phyloP scores from a whole-genome alignment of 35 echinoderm and acorn worm species.

The Acanthaster planci region DNA sequence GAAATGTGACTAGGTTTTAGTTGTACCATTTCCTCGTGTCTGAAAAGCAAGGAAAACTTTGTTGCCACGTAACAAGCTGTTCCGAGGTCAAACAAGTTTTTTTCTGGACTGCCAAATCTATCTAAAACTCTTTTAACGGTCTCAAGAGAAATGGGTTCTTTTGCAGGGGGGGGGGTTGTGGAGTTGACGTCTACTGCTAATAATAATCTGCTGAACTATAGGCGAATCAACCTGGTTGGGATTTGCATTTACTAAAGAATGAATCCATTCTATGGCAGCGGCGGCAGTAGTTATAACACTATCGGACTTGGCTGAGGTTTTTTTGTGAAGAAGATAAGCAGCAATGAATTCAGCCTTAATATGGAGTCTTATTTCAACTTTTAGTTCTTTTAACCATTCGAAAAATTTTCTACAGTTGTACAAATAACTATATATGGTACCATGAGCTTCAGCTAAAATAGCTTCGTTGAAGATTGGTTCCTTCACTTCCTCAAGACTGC shows the following conservation, averaged over 20 bases:
- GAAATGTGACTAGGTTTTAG: no score
- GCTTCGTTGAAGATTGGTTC: no score
- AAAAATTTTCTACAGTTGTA: background rate
- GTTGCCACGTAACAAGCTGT: background rate
- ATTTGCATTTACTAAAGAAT: background rate
- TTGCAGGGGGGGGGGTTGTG: background rate
- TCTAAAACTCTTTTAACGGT: background rate
- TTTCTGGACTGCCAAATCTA: background rate
- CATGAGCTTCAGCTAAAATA: background rate
- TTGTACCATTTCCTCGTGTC: no score
- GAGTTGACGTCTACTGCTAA: background rate
- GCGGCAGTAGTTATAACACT: background rate
- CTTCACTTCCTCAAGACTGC: background rate
- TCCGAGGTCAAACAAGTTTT: background rate
- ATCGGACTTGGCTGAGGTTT: background rate
- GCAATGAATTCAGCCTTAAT: background rate
- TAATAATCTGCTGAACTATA: background rate
- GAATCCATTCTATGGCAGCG: slow-evolving; percentile 2
- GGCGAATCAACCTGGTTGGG: background rate
- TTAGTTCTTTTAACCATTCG: background rate
- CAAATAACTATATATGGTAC: no score
- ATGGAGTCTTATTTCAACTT: background rate
- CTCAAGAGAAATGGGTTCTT: background rate
- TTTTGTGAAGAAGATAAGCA: background rate
- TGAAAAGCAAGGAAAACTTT: no score